These are phyloP conservation scores for Etia nguti DNA, from an alignment of 2,113 vertebrate genomes.

Conservation along the genomic window DNA sequence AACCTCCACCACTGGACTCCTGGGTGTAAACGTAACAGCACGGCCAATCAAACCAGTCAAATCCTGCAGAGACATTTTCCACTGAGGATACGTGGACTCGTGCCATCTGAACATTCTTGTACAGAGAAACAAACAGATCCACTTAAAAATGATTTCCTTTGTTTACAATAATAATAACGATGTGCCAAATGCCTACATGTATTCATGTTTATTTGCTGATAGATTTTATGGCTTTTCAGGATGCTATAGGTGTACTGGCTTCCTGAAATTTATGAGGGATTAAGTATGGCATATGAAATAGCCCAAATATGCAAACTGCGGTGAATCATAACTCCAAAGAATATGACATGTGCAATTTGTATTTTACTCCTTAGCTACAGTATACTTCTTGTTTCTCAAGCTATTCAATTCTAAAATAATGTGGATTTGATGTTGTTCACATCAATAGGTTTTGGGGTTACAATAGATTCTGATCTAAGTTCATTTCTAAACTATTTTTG, in stretches of 20 bases:
- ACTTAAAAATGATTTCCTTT: conserved; percentile 14
- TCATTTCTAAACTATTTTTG: conserved; percentile 1
- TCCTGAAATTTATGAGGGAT: not conserved
- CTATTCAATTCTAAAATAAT: not conserved
- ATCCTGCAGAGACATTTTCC: conserved; percentile 43
- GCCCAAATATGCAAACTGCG: conserved; percentile 58
- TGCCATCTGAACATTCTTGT: conserved; percentile 41
- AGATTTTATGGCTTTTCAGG: conserved; percentile 35
- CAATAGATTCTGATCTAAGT: not conserved
- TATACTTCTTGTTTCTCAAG: conserved; percentile 17
- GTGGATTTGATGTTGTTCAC: conserved; percentile 4
- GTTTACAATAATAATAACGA: conserved; percentile 37
- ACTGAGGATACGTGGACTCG: conserved; percentile 27
- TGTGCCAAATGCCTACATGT: conserved; percentile 58
- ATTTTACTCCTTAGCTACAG: conserved; percentile 10
- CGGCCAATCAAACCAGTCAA: not conserved
- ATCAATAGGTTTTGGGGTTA: conserved; percentile 1
- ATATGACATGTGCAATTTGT: conserved; percentile 27
- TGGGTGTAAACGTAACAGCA: conserved; percentile 69
- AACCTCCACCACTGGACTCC: conserved; percentile 76
- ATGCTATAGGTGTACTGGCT: not conserved
- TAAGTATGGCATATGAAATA: conserved; percentile 26
- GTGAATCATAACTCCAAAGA: conserved; percentile 49
- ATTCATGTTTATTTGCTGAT: conserved; percentile 41
- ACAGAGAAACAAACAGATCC: conserved; percentile 16